A percentile compares a stretch with the other conserved stretches of the same genome.
Evolutionary conservation across 2,888 invertebrate species (phyloP).

Genomic region (Meteorus colon): DNA sequence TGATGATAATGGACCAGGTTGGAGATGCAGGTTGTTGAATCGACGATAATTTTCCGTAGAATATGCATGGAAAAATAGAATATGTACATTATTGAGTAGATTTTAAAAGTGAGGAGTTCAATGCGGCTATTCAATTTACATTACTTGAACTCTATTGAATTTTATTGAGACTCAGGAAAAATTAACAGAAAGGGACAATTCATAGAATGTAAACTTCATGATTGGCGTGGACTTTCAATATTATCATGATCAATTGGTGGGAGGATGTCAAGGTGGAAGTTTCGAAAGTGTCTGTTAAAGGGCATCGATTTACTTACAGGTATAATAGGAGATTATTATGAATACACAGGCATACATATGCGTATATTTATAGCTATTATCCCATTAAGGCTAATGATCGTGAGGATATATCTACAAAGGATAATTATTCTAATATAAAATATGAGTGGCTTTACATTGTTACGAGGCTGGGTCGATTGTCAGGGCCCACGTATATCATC

Average conservation of each 20-base stretch:
- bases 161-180: background rate
- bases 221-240: no score
- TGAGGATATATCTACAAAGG: conserved; percentile 34
- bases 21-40: no score
- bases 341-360: background rate
- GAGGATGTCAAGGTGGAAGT: background rate
- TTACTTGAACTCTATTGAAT: no score
- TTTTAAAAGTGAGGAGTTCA: no score
- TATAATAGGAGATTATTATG: background rate
- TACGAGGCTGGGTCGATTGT: conserved; percentile 10
- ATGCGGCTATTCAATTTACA: no score
- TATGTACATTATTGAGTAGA: no score
- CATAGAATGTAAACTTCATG: no score
- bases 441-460: conserved; percentile 15
- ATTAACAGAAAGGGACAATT: no score
- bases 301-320: conserved; percentile 52
- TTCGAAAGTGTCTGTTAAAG: conserved; percentile 53
- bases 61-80: no score
- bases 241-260: background rate
- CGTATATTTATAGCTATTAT: conserved; percentile 14
- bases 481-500: conserved; percentile 57
- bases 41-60: no score
- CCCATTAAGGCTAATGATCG: conserved; percentile 68
- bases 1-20: no score
- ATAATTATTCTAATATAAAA: conserved; percentile 59